A percentile compares a stretch with the other conserved stretches of the same genome.
Conservation (phyloP, 2,888 invertebrate species). For the Oscheius sp. region DNA sequence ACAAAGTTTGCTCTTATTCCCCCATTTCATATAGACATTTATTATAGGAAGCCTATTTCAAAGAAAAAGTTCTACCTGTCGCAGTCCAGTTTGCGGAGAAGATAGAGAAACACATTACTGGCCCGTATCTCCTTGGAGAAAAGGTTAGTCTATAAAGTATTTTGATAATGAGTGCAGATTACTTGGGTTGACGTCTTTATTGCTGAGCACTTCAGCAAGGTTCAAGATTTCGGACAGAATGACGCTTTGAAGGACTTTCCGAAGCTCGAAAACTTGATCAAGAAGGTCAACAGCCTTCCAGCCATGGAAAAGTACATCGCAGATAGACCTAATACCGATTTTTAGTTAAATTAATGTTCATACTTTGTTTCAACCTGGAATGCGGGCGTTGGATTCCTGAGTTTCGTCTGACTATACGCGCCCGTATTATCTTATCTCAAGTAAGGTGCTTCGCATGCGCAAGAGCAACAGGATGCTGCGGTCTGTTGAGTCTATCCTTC, state of each 20-base stretch:
- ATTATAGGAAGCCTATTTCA: slow-evolving; percentile 51
- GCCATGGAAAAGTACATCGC: slow-evolving; percentile 60
- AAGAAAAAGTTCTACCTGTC: slow-evolving; percentile 59
- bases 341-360: too few relatives aligned
- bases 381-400: too few relatives aligned
- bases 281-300: slow-evolving; percentile 62
- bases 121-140: slow-evolving; percentile 60
- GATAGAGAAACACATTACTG: slow-evolving; percentile 65
- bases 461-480: too few relatives aligned
- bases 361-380: too few relatives aligned
- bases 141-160: slow-evolving; percentile 45
- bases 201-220: slow-evolving; percentile 63
- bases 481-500: too few relatives aligned
- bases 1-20: slow-evolving; percentile 38
- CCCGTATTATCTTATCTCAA: too few relatives aligned
- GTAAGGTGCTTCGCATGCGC: too few relatives aligned
- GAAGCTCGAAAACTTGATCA: slow-evolving; percentile 61
- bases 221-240: slow-evolving; percentile 62
- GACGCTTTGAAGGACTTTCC: slow-evolving; percentile 66
- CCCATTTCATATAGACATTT: not conserved
- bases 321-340: slow-evolving; percentile 34
- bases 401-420: too few relatives aligned
- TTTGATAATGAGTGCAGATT: too few relatives aligned
- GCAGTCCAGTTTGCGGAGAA: slow-evolving; percentile 62
- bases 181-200: slow-evolving; percentile 70